Evolutionary conservation across 2,797 vertebrate species (phyloP), one percentile per base, ranked within the genome.

Genomic region (Sardinella longiceps): DNA sequence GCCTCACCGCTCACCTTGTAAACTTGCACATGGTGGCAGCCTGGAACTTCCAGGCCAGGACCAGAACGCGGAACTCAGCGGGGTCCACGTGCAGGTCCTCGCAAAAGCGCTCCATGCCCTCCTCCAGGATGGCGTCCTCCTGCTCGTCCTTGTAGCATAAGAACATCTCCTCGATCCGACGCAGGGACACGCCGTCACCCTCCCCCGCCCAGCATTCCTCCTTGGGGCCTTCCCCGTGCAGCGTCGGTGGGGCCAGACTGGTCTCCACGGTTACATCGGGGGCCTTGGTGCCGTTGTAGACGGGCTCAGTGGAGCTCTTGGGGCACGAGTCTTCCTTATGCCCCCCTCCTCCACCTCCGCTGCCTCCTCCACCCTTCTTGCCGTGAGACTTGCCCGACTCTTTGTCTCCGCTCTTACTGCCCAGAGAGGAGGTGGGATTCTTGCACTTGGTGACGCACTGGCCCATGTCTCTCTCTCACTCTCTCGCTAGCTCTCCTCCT

Each of bases 371-470:
- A 11, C 95, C 93, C 87, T 97, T 97, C 94, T 98, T 99, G 87
- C 95, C 91, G 11, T 98, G 97, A 6, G 97, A 96, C 90, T 99
- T 99, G 92, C 96, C 89, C 0, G 96, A 90, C 81, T 99, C 98
- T 90, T 98, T 97, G 83, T 99, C 98, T 91, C 98, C 98, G 91
- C 98, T 99, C 94, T 99, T 99, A 90, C 98, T 99, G 93, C 98
- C 98, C 39, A 99, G 96, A 70, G 98, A 98, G 86, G 98, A 99
- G 81, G 98, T 97, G 66, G 98, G 98, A 91, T 99, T 99, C 94
- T 99, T 99, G 93, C 98, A 99, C 95, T 99, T 99, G 56, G 97
- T 99, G 97, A 99, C 98, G 85, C 98, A 99, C 97, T 99, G 98
- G 96, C 98, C 98, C 98, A 99, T 99, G 96, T 94, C 94, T 91